phyloP scores from a whole-genome alignment of 2,888 invertebrate genomes.

The Argyresthia albistria region DNA sequence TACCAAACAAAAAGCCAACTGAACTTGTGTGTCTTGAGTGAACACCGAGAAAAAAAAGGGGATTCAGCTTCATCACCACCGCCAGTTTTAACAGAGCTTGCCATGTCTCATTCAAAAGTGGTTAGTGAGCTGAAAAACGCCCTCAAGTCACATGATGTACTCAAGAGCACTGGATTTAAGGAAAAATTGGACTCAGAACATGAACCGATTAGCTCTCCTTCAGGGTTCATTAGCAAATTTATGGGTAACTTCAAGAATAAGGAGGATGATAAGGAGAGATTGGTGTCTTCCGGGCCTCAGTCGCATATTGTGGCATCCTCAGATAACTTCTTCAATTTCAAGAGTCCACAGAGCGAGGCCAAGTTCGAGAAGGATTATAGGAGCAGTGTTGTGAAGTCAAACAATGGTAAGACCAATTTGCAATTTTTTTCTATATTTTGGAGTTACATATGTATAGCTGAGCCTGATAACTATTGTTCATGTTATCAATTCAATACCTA shows the following conservation, averaged over 20 bases:
- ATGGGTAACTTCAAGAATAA: conserved; percentile 58
- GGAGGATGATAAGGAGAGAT: conserved; percentile 54
- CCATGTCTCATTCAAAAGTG: conserved; percentile 60
- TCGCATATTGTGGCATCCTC: conserved; percentile 59
- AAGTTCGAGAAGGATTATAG: conserved; percentile 54
- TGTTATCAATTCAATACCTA: too few species aligned
- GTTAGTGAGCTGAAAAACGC: conserved; percentile 62
- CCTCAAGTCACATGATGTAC: conserved; percentile 51
- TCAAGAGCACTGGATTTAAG: conserved; percentile 31
- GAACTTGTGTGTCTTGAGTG: conserved; percentile 71
- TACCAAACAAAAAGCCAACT: conserved; percentile 88
- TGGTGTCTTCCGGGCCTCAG: conserved; percentile 33
- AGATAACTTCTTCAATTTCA: conserved; percentile 64
- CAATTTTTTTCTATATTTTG: too few species aligned
- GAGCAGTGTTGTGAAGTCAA: conserved; percentile 48
- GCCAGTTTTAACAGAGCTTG: conserved; percentile 49
- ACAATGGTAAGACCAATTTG: conserved; percentile 42
- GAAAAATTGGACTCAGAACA: conserved; percentile 26
- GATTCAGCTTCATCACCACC: conserved; percentile 27
- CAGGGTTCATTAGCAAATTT: conserved; percentile 55
- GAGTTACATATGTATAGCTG: too few species aligned
- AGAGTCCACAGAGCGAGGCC: conserved; percentile 41
- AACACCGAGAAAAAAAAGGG: conserved; percentile 31
- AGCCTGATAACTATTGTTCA: too few species aligned
- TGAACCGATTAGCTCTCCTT: conserved; percentile 38